Evolutionary conservation across 2,113 vertebrate species (phyloP), one percentile per base, ranked within the genome.

Genomic region (Sinocyclocheilus grahami): DNA sequence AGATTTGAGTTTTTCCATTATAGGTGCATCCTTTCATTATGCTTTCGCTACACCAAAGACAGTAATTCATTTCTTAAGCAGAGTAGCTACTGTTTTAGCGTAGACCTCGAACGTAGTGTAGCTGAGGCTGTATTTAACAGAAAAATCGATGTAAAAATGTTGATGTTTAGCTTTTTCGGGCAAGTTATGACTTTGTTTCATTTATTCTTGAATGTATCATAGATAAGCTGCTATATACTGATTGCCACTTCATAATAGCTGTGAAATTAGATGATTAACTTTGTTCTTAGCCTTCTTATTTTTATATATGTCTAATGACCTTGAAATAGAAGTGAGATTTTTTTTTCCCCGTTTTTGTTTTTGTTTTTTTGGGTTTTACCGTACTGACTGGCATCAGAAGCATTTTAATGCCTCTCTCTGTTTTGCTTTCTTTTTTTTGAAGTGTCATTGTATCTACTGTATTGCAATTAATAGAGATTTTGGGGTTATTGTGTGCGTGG

Each of bases 171-270:
- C 95, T 97, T 95, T 92, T 88, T 96, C 96, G 95, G 95, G 96
- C 96, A 95, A 97, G 94, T 97, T 76, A 96, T 96, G 96, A 94
- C 80, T 95, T 95, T 94, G 95, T 97, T 96, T 97, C 95, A 96
- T 97, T 96, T 97, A 96, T 97, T 65, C 96, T 98, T 97, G 97
- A 99, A 99, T 99, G 97, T 99, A 98, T 97, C 95, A 96, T 97
- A 98, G 97, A 97, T 98, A 97, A 97, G 97, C 97, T 99, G 98
- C 98, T 99, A 99, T 97, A 96, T 98, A 97, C 97, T 95, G 97
- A 97, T 98, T 96, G 97, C 97, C 97, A 98, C 97, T 98, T 98
- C 89, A 94, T 94, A 93, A 97, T 99, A 98, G 97, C 97, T 98
- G 98, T 99, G 97, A 99, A 98, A 96, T 96, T 97, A 96, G 96